Evolutionary conservation across 2,888 invertebrate genomes (phyloP), one percentile per base, ranked within the genome.

Genomic region (Petrophora chlorosata): DNA sequence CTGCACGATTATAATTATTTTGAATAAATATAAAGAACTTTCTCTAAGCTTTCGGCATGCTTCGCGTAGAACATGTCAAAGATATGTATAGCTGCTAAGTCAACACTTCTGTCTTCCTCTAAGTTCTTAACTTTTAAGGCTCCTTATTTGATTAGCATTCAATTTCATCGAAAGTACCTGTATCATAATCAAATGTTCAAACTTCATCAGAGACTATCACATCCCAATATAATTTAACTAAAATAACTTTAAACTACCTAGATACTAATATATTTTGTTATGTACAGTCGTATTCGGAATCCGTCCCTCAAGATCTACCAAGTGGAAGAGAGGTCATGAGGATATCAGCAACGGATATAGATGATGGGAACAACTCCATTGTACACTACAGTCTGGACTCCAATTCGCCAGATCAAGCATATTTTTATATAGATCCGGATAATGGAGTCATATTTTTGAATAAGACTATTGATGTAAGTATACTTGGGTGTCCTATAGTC

Each of bases 261-360:
- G 16, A 28, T n/a, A 38, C 36, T 65, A 57, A 66, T 22, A 45
- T 45, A 7, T 53, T 54, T 61, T 65, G 71, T 52, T 68, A 56
- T 72, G 61, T 65, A 67, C 83, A 91, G 90, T 86, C 89, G 36
- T 90, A 91, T 78, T 86, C 88, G 72, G 96, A 96, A 82, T 95
- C 95, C 53, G 95, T 97, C 63, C 95, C 96, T 42, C 95, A 95
- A 91, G 97, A 97, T 83, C 91, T 94, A 64, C 90, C 91, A 50
- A 92, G 93, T 51, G 93, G 92, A 9, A 89, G 92, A 43, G 95
- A 95, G 75, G 96, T 97, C 54, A 96, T 97, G 95, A 92, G 96
- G 76, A 95, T 98, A 76, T 97, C 97, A 50, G 97, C 98, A 9
- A 97, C 97, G 17, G 98, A 97, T 80, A 94, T 96, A 61, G 98